These are phyloP conservation scores for Monarcha castaneiventris DNA, from an alignment of 2,113 vertebrate species.

Conservation along the genomic window DNA sequence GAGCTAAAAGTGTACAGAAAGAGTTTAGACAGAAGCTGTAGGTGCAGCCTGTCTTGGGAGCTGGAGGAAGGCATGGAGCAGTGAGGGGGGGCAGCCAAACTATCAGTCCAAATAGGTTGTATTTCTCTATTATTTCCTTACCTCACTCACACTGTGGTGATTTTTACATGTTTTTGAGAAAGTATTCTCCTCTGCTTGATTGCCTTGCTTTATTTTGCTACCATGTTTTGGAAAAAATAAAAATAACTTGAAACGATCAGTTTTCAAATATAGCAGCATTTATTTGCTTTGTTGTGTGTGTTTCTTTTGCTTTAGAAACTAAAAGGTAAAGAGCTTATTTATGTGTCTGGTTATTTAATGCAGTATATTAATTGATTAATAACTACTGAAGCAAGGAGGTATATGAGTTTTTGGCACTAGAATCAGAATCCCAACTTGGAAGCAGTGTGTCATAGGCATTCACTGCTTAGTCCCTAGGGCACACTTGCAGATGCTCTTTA, in stretches of 20 bases:
- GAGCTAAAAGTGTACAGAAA: neutral
- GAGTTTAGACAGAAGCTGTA: neutral
- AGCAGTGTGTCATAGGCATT: neutral
- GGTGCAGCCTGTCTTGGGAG: neutral
- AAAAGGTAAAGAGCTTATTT: neutral
- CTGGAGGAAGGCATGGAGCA: neutral
- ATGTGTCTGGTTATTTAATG: neutral
- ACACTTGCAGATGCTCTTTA: neutral
- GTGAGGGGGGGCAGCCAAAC: neutral
- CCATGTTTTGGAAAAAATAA: neutral
- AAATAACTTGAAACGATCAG: neutral
- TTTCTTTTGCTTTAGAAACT: neutral
- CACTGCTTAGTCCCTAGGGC: neutral
- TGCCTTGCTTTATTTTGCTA: neutral
- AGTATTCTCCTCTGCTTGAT: neutral
- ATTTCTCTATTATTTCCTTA: neutral
- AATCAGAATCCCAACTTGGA: neutral
- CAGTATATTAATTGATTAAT: neutral
- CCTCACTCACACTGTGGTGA: neutral
- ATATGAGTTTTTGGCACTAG: neutral
- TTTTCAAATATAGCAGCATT: neutral
- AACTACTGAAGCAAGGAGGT: neutral
- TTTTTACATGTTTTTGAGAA: neutral
- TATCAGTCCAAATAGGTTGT: neutral
- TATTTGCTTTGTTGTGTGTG: neutral